Base-by-base conservation (phyloP, 1,140 invertebrate species). In the Acyrthosiphon pisum region DNA sequence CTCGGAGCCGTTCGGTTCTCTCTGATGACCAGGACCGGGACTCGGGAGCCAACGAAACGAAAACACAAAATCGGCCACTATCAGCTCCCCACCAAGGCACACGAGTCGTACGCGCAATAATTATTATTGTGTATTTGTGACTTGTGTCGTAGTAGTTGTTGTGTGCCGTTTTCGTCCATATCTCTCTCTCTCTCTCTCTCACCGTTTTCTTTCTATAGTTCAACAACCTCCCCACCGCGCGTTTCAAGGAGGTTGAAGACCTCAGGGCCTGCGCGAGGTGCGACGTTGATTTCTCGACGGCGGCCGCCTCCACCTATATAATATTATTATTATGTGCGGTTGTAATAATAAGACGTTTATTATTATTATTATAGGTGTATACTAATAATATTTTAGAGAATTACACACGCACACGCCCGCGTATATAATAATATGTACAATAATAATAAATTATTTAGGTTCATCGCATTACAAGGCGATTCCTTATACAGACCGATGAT, bases 171-270 rank as follows among this genome's bases (percentile, higher is more conserved):
- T 44, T 90, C 46, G n/a, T 90, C 26, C 26, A 60, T 26, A 14
- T n/a, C n/a, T 50, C 20, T 26, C 48, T 23, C 30, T 14, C 20
- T 53, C 6, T 91, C 46, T 92, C 18, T 46, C 37, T 83, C 20
- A 83, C 26, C 23, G 44, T 91, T 81, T 48, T 81, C 20, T 9
- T 56, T 18, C 6, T 93, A 48, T 48, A 41, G 91, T 93, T 93
- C 91, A 93, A 86, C 91, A 93, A 93, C 91, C 91, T 93, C 81
- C 91, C 91, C 35, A 56, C 81, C 48, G 35, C 37, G 53, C 3
- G 81, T 93, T 93, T 53, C 91, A 93, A 93, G 91, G 91, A 93
- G 91, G 91, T 93, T 93, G 76, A 93, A 93, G 91, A 93, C 91
- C 91, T 44, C 76, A 3, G 35, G 48, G 23, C 11, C 20, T 48